These are phyloP conservation scores for Helostoma temminkii DNA, from an alignment of 2,797 vertebrate genomes.

Conservation along the genomic window DNA sequence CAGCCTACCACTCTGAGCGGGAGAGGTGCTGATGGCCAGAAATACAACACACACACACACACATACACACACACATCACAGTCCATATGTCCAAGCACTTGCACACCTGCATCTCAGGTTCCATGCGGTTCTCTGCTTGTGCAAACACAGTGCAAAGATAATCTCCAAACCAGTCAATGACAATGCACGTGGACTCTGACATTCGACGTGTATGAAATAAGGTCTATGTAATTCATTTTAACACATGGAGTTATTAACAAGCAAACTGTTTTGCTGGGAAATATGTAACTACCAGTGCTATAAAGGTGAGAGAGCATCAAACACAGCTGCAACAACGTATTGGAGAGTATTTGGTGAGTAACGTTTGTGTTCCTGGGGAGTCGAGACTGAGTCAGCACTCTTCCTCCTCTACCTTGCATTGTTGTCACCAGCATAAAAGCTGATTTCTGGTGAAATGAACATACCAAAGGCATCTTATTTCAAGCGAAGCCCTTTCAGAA, in stretches of 20 bases:
- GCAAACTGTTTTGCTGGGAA: constrained; percentile 15
- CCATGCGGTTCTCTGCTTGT: constrained; percentile 24
- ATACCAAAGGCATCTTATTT: constrained; percentile 32
- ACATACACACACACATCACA: constrained; percentile 11
- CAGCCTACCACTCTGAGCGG: constrained; percentile 59
- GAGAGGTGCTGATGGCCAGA: constrained; percentile 44
- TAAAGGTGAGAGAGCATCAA: constrained; percentile 12
- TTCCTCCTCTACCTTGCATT: constrained; percentile 12
- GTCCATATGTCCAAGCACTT: constrained; percentile 20
- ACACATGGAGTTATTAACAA: constrained; percentile 7
- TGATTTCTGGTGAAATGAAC: constrained; percentile 29
- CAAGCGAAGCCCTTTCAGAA: constrained; percentile 11
- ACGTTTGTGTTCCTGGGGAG: constrained; percentile 48
- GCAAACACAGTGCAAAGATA: constrained; percentile 43
- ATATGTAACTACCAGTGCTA: constrained; percentile 14
- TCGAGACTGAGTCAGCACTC: constrained; percentile 63
- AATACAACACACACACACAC: constrained; percentile 43
- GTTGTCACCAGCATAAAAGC: constrained; percentile 30
- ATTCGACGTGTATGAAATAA: neutral
- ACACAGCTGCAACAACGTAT: constrained; percentile 43
- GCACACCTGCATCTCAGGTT: constrained; percentile 51
- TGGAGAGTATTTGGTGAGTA: constrained; percentile 50
- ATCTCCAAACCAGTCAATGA: constrained; percentile 51
- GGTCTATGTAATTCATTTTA: constrained; percentile 18
- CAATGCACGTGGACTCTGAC: neutral